Evolutionary conservation across 2,113 vertebrate species (phyloP).

Genomic region (Ceyx melanurus): DNA sequence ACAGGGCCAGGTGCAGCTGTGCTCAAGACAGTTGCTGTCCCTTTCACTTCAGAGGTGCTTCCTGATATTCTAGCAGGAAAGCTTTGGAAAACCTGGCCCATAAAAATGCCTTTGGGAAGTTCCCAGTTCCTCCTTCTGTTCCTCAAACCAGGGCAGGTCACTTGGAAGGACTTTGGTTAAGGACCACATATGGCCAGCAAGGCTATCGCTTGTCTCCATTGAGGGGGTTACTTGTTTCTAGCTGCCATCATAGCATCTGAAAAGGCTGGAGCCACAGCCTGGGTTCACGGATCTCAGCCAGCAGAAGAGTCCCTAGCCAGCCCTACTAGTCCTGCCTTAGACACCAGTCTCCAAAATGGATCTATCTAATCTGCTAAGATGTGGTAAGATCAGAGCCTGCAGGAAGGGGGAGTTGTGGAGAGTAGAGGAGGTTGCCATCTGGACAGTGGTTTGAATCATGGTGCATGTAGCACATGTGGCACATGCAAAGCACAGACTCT

Average conservation of each 20-base stretch:
- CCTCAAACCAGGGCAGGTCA: not conserved
- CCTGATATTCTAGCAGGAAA: not conserved
- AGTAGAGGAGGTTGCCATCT: not conserved
- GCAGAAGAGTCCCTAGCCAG: not conserved
- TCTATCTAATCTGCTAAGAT: not conserved
- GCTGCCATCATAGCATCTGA: not conserved
- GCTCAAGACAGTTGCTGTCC: not conserved
- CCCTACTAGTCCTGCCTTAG: not conserved
- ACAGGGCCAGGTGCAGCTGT: not conserved
- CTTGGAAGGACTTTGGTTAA: not conserved
- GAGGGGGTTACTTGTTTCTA: not conserved
- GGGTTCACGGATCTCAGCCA: not conserved
- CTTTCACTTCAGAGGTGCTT: not conserved
- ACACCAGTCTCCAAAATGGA: not conserved
- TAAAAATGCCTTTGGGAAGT: not conserved
- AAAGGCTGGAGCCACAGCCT: not conserved
- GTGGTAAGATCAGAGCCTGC: not conserved
- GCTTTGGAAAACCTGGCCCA: not conserved
- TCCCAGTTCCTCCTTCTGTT: not conserved
- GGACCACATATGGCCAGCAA: not conserved
- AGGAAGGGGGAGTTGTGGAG: not conserved
- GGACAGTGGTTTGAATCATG: not conserved
- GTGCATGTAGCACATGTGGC: not conserved
- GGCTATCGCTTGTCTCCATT: not conserved
- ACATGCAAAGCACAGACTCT: fast-evolving